Percentiles rank a stretch among this genome's conserved stretches.
Evolutionary conservation across 2,113 vertebrate species (phyloP).

Genomic region (Ptilonorhynchus violaceus): DNA sequence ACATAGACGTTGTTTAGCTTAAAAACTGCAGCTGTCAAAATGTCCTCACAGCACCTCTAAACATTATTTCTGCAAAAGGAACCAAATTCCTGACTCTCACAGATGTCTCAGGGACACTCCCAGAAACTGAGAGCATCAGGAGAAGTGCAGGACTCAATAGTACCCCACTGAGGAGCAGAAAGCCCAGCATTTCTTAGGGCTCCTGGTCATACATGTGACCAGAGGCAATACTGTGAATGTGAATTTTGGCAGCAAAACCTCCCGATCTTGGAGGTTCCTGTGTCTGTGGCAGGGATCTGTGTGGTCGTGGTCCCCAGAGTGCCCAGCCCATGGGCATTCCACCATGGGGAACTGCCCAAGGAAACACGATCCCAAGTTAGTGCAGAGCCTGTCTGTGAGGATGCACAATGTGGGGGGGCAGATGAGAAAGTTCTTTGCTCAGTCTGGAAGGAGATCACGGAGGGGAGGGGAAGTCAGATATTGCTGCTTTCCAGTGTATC

Average conservation of each 20-base stretch:
- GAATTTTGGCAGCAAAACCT: not conserved
- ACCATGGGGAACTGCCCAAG: not conserved
- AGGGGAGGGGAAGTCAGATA: not conserved
- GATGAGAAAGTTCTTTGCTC: not conserved
- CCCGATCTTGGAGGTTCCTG: not conserved
- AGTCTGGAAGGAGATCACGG: not conserved
- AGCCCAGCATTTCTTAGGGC: fast-evolving
- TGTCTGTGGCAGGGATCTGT: not conserved
- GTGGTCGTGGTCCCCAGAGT: not conserved
- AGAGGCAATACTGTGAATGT: not conserved
- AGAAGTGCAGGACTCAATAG: not conserved
- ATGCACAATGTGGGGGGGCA: not conserved
- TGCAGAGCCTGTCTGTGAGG: fast-evolving
- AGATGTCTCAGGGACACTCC: not conserved
- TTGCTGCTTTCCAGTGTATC: not conserved
- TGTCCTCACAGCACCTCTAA: not conserved
- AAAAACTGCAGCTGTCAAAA: not conserved
- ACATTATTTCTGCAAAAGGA: not conserved
- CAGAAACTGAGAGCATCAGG: not conserved
- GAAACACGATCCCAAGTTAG: not conserved
- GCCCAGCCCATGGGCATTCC: no score
- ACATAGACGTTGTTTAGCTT: not conserved
- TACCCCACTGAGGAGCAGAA: not conserved
- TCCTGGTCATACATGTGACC: not conserved
- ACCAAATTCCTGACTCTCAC: not conserved